phyloP scores from a whole-genome alignment of 2,113 vertebrate genomes.

The Opisthocomus hoazin region DNA sequence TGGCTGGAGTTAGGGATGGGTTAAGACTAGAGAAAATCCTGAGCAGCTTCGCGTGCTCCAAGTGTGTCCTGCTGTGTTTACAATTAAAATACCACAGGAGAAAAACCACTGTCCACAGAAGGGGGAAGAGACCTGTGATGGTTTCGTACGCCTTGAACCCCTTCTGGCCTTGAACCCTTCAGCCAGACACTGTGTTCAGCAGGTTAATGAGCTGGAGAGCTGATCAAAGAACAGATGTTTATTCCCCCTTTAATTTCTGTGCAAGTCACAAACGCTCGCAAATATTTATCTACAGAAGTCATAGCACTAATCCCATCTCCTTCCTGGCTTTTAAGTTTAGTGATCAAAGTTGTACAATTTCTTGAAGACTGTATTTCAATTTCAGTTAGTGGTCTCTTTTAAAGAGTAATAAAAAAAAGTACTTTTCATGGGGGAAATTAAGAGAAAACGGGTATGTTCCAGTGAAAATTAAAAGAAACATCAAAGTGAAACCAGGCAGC shows the following conservation, averaged over 20 bases:
- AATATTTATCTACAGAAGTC: background rate
- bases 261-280: background rate
- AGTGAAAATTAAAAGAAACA: background rate
- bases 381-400: background rate
- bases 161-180: background rate
- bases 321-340: background rate
- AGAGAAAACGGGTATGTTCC: background rate
- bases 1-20: background rate
- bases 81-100: background rate
- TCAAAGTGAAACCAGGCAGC: background rate
- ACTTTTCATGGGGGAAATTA: background rate
- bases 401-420: background rate
- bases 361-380: background rate
- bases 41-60: background rate
- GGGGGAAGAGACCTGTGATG: background rate
- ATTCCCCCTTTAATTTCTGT: background rate
- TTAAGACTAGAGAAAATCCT: background rate
- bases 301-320: background rate
- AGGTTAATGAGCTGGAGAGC: background rate
- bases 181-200: background rate
- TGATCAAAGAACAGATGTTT: background rate
- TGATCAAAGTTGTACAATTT: background rate
- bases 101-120: background rate
- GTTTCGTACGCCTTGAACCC: background rate
- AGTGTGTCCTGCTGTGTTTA: background rate